Conservation (phyloP, 2,888 invertebrate genomes). For the Abrostola tripartita region DNA sequence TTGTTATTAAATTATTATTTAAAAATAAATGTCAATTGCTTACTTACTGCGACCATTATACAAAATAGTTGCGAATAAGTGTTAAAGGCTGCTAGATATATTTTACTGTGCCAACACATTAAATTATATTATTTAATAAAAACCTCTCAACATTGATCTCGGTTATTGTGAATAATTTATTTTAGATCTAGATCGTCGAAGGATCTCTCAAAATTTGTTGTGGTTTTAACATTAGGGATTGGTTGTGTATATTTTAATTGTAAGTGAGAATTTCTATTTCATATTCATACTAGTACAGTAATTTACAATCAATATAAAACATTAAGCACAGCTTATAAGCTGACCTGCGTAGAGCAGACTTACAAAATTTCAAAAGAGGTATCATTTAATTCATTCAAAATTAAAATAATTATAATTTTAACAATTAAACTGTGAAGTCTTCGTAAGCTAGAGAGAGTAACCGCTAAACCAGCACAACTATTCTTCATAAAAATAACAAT, state of each 20-base stretch:
- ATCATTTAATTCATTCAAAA: too few species aligned
- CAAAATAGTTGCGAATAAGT: not conserved
- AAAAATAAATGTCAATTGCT: not conserved
- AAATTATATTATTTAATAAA: constrained; percentile 18
- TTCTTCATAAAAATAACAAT: too few species aligned
- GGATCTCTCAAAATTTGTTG: constrained; percentile 20
- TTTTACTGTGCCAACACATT: constrained; percentile 38
- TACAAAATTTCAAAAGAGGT: too few species aligned
- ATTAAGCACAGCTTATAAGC: not conserved
- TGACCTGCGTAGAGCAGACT: not conserved
- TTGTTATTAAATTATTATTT: not conserved
- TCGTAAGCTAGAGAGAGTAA: too few species aligned
- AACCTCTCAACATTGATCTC: constrained; percentile 44
- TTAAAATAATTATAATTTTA: too few species aligned
- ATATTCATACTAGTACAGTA: constrained; percentile 8
- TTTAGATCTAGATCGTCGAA: constrained; percentile 13
- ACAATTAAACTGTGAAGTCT: too few species aligned
- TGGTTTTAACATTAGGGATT: constrained; percentile 28
- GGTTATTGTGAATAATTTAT: constrained; percentile 37
- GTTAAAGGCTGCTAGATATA: constrained; percentile 22
- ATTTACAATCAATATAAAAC: not conserved
- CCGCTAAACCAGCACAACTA: too few species aligned
- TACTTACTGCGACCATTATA: not conserved
- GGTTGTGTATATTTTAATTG: constrained; percentile 39
- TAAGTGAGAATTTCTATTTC: constrained; percentile 8